Base-by-base conservation (phyloP, 1,140 invertebrate genomes). In the Metaphire vulgaris region DNA sequence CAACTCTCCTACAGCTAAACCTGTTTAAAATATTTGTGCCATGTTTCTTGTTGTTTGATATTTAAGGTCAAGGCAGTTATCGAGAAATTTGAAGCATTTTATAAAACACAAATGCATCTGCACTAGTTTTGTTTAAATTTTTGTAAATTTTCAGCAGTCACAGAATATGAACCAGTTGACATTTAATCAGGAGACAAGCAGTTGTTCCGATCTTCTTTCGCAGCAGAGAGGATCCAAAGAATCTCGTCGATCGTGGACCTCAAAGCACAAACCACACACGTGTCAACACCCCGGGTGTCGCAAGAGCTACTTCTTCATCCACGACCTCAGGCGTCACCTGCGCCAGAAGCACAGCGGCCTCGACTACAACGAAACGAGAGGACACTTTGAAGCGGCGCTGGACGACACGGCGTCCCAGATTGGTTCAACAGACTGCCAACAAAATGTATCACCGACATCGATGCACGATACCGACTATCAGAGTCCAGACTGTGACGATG, bases 241-340 rank as follows among this genome's bases (percentile, higher is more conserved):
- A 28, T 72, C 72, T 1, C 72, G 76, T 12, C 71, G 76, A n/a
- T 77, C 76, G 26, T 77, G 76, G 76, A 77, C 76, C 15, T 41
- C 70, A 2, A 74, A 74, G 32, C 41, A 77, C 66, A 77, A 77
- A 33, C 76, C 76, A 1, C 33, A 74, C 34, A 14, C 67, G 16
- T 77, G 76, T 32, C 76, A 56, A 16, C 32, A 69, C n/a, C 26
- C 72, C 2, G 72, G 72, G 1, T 77, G 76, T 69, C 31, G 29
- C 34, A 77, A 77, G 66, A 69, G 34, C 33, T 77, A 77, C 66
- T 77, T 69, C 66, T 77, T 72, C 66, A 32, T 72, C 21, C 76
- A 77, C 56, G 76, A 77, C 72, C 72, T 77, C 2, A 34, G 71
- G 21, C 34, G 76, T 21, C 76, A 77, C 30, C 32, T 75, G 16